phyloP scores from a whole-genome alignment of 2,888 invertebrate species.

The Diarsia brunnea region DNA sequence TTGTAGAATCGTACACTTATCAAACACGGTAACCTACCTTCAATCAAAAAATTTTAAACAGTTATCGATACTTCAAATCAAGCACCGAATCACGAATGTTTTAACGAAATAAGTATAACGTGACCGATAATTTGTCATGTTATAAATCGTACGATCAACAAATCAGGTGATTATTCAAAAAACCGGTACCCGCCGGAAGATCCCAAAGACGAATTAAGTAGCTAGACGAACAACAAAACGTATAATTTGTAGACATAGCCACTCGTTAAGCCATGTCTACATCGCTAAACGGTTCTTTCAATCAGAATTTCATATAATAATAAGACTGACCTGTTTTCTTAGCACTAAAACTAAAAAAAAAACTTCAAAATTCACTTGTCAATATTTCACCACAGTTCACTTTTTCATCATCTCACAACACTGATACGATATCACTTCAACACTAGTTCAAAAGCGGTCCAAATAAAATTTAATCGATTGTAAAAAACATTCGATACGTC shows the following conservation, averaged over 20 bases:
- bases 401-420: slow-evolving; percentile 57
- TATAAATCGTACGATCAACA: slow-evolving; percentile 68
- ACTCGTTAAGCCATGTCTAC: slow-evolving; percentile 40
- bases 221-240: slow-evolving; percentile 62
- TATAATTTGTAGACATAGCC: slow-evolving; percentile 52
- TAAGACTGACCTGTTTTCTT: slow-evolving; percentile 59
- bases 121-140: slow-evolving; percentile 49
- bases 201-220: slow-evolving; percentile 58
- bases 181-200: slow-evolving; percentile 69
- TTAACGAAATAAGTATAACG: slow-evolving; percentile 19
- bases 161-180: slow-evolving; percentile 72
- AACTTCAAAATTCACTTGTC: slow-evolving; percentile 55
- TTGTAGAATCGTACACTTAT: neutral
- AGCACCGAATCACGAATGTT: slow-evolving; percentile 7
- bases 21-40: neutral
- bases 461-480: slow-evolving; percentile 67
- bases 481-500: slow-evolving; percentile 76
- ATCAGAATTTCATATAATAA: slow-evolving; percentile 38
- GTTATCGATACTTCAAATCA: neutral
- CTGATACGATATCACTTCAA: slow-evolving; percentile 56
- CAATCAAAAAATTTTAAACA: slow-evolving; percentile 23
- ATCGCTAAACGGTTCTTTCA: slow-evolving; percentile 55
- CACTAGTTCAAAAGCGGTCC: slow-evolving; percentile 47
- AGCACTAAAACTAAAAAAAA: slow-evolving; percentile 27
- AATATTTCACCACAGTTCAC: slow-evolving; percentile 53